Evolutionary conservation across 2,888 invertebrate species (phyloP), one percentile per base, ranked within the genome.

Genomic region (Aquatica leii): DNA sequence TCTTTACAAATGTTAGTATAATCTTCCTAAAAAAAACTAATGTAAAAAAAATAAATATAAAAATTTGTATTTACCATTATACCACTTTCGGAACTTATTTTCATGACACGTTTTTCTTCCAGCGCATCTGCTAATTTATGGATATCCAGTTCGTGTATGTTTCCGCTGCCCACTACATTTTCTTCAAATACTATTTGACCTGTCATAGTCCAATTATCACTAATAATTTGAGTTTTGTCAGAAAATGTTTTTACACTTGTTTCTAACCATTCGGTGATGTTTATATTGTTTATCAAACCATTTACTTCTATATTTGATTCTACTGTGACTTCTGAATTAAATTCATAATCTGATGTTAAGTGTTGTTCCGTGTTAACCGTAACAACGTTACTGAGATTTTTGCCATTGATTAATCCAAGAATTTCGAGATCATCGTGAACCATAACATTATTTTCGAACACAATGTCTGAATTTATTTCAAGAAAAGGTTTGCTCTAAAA

Each of bases 131-230:
- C 68, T 20, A 82, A 62, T 41, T 76, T 62, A 1, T 65, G 68
- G 0, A 83, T 66, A 65, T 81, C 73, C 0, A 80, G 65, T 18
- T 75, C 78, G 60, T 79, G 79, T 1, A 85, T 69, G 1, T 72
- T 55, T 1, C 77, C 80, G 55, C 66, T 72, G 6, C 82, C 80
- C 8, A 55, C 62, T 0, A 82, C 74, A 55, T 79, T 67, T 15
- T 78, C 74, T n/a, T 75, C 65, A 37, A 85, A 82, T 31, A 75
- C 70, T 12, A 84, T 70, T 58, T 81, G 79, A 3, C 78, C 77
- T 20, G 74, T 62, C 0, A 84, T 69, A 1, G 74, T 81, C 86
- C 87, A 87, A 24, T 81, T 80, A 3, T 84, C 83, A 8, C 75
- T 76, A 4, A 87, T 77, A 2, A 74, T 72, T 71, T 86, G 85